Evolutionary conservation across 2,113 vertebrate species (phyloP).

Genomic region (Cyprinodon variegatus): DNA sequence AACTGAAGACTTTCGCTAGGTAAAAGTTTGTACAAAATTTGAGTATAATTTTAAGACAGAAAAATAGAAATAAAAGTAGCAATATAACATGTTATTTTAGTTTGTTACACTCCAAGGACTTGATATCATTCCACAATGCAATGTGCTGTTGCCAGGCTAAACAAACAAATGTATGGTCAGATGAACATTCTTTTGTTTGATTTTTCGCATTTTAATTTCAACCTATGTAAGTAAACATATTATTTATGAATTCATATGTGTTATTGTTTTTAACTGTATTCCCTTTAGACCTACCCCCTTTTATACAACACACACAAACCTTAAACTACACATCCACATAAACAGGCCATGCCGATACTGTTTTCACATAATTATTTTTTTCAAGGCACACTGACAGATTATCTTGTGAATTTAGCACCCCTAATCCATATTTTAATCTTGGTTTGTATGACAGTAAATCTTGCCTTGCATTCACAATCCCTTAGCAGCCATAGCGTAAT

Average conservation of each 20-base stretch:
- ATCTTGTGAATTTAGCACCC: conserved; percentile 73
- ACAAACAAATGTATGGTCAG: neutral
- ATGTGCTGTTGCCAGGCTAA: neutral
- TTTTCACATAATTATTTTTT: conserved; percentile 63
- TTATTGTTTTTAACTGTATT: neutral
- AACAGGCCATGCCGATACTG: conserved; percentile 40
- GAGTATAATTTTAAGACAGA: no score
- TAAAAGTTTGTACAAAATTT: no score
- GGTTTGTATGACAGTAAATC: conserved; percentile 54
- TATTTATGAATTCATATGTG: neutral
- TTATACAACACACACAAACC: conserved; percentile 9
- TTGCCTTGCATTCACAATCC: conserved; percentile 65
- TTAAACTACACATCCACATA: neutral
- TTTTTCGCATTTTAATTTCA: neutral
- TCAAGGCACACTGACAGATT: conserved; percentile 59
- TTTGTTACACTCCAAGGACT: neutral
- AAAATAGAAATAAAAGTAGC: no score
- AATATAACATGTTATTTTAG: no score
- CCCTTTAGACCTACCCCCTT: neutral
- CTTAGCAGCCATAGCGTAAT: conserved; percentile 70
- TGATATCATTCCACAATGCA: neutral
- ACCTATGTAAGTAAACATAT: neutral
- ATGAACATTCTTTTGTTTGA: neutral
- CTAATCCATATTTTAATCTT: conserved; percentile 78
- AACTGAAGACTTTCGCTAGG: no score